Percentiles rank a stretch among this genome's conserved stretches.
Conservation (phyloP, 2,797 vertebrate species). For the Tadarida brasiliensis region DNA sequence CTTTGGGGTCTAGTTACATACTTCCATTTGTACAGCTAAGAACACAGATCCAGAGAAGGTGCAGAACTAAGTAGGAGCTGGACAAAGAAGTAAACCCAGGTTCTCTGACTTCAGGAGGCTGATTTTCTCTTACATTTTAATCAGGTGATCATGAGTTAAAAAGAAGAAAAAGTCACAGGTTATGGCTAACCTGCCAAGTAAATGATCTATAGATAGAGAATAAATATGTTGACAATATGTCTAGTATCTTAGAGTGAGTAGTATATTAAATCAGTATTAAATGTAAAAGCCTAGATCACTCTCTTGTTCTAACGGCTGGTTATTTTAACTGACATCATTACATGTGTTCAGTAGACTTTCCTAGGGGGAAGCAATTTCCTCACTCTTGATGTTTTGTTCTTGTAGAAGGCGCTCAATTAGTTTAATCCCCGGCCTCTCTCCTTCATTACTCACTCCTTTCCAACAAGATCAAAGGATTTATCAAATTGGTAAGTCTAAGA, state of each 20-base stretch:
- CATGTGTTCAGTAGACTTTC: not conserved
- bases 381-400: not conserved
- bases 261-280: not conserved
- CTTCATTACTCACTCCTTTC: not conserved
- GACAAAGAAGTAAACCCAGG: not conserved
- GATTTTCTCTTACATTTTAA: conserved; percentile 31
- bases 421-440: not conserved
- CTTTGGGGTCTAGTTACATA: not conserved
- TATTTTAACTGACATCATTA: not conserved
- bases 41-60: not conserved
- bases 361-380: not conserved
- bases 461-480: not conserved
- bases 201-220: not conserved
- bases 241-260: not conserved
- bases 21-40: not conserved
- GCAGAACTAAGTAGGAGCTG: not conserved
- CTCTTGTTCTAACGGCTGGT: not conserved
- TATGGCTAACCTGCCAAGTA: not conserved
- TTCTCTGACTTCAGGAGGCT: not conserved
- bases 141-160: not conserved
- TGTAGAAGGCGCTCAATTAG: not conserved
- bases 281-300: not conserved
- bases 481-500: not conserved
- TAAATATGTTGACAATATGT: not conserved
- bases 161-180: not conserved